Evolutionary conservation across 1,140 invertebrate genomes (phyloP).

Genomic region (Hyles euphorbiae): DNA sequence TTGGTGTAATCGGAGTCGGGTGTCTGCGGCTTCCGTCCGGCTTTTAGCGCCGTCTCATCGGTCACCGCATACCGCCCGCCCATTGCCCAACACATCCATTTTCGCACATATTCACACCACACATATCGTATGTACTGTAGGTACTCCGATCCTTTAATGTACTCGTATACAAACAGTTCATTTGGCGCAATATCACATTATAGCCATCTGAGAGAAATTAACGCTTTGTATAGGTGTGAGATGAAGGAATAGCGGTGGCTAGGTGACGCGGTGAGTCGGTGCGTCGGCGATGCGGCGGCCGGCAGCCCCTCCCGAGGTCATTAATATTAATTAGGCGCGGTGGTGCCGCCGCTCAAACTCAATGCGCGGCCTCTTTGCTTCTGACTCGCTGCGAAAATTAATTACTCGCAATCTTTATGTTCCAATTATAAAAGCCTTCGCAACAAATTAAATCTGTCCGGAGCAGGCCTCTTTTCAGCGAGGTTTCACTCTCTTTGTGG

Average conservation of each 20-base stretch:
- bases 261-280: constrained; percentile 26
- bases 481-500: constrained; percentile 72
- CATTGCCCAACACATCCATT: constrained; percentile 23
- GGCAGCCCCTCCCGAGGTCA: constrained; percentile 48
- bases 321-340: constrained; percentile 74
- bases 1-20: constrained; percentile 57
- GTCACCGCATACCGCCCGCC: constrained; percentile 46
- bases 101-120: constrained; percentile 24
- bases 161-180: neutral
- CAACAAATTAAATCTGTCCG: constrained; percentile 75
- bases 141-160: neutral
- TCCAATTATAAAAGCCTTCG: constrained; percentile 75
- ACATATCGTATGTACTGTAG: neutral
- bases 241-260: constrained; percentile 36
- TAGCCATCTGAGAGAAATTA: constrained; percentile 28
- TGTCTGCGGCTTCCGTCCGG: constrained; percentile 70
- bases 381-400: constrained; percentile 74
- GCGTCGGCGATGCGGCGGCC: constrained; percentile 29
- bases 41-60: constrained; percentile 71
- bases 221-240: constrained; percentile 39
- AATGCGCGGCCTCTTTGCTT: constrained; percentile 66
- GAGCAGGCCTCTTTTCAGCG: constrained; percentile 70
- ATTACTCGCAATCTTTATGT: constrained; percentile 76
- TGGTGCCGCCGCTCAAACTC: constrained; percentile 48
- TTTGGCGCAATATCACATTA: neutral